Percentiles rank a stretch among this genome's conserved stretches.
phyloP scores from a whole-genome alignment of 2,888 invertebrate species.

The Monoplex corrugatus region DNA sequence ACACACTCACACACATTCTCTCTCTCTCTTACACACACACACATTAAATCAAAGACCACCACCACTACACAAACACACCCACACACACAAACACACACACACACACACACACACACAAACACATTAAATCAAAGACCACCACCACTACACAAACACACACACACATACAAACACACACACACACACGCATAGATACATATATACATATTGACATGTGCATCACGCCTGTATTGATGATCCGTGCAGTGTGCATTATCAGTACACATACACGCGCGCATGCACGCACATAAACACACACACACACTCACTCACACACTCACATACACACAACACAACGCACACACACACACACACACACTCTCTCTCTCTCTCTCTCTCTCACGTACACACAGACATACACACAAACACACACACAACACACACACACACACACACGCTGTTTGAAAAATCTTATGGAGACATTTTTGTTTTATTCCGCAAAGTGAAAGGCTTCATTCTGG shows the following conservation, averaged over 20 bases:
- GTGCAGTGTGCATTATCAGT: too few relatives aligned
- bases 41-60: too few relatives aligned
- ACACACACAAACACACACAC: neutral
- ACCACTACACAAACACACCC: neutral
- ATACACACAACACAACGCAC: neutral
- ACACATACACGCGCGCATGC: neutral
- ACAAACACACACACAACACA: too few relatives aligned
- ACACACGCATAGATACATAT: neutral
- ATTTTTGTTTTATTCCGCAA: neutral
- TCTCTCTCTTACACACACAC: too few relatives aligned
- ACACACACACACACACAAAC: neutral
- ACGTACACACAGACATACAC: too few relatives aligned
- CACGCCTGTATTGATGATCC: too few relatives aligned
- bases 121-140: too few relatives aligned
- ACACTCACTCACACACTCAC: too few relatives aligned
- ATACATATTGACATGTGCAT: neutral
- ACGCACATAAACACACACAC: too few relatives aligned
- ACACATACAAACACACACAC: neutral
- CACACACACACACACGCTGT: too few relatives aligned
- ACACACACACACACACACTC: neutral
- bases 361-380: conserved; percentile 22
- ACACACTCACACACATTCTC: conserved; percentile 20
- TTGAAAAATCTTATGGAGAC: neutral
- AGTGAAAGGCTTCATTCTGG: neutral
- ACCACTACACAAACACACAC: too few relatives aligned